These are phyloP conservation scores for Rafetus swinhoei DNA, from an alignment of 2,113 vertebrate species.

Conservation along the genomic window DNA sequence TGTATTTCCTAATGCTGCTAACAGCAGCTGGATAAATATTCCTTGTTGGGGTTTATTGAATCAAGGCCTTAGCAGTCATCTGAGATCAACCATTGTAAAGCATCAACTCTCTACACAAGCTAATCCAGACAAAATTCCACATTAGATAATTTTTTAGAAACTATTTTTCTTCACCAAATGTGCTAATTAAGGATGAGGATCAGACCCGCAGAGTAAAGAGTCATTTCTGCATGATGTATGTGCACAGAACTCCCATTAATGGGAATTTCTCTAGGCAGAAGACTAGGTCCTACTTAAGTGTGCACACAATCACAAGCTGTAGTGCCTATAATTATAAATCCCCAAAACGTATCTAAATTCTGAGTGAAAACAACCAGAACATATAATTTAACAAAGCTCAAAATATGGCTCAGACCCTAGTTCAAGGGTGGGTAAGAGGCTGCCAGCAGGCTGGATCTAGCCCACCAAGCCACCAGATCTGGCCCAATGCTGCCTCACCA, in stretches of 20 bases:
- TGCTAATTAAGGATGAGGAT: background rate
- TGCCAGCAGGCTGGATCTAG: no score
- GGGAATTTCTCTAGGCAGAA: background rate
- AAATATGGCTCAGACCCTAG: background rate
- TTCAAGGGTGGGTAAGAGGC: no score
- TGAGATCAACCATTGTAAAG: conserved; percentile 14
- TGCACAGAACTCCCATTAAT: background rate
- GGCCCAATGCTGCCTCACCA: no score
- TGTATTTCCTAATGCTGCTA: background rate
- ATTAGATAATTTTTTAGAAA: background rate
- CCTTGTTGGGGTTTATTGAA: conserved; percentile 9
- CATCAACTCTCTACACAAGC: background rate
- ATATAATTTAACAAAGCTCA: background rate
- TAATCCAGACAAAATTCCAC: background rate
- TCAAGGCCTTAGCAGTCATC: conserved; percentile 1
- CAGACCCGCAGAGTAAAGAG: background rate
- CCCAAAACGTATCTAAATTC: background rate
- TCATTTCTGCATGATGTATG: background rate
- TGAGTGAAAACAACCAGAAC: background rate
- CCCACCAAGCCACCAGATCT: no score
- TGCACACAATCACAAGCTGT: background rate
- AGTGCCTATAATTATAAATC: background rate
- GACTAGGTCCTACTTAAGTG: background rate
- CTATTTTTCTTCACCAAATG: background rate
- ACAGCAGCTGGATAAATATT: background rate